Percentiles rank a stretch among this genome's conserved stretches.
Evolutionary conservation across 2,113 vertebrate species (phyloP).

Genomic region (Cichladusa arquata): DNA sequence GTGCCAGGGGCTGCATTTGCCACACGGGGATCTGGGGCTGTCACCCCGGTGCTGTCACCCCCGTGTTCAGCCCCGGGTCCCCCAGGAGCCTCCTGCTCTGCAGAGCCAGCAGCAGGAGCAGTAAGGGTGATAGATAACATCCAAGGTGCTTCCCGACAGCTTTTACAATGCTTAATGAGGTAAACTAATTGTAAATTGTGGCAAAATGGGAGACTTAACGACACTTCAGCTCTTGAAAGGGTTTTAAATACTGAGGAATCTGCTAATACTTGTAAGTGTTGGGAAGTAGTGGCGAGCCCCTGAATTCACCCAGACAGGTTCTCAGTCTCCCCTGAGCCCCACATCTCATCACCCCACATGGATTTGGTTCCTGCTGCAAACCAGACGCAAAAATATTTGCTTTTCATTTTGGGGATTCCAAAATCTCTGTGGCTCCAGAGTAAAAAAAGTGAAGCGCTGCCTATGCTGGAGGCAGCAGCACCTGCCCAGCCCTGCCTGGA

Average conservation of each 20-base stretch:
- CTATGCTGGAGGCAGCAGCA: fast-evolving
- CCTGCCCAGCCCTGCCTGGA: not conserved
- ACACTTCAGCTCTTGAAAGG: slow-evolving; percentile 50
- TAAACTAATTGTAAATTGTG: slow-evolving; percentile 66
- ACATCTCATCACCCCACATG: fast-evolving
- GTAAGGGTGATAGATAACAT: not conserved
- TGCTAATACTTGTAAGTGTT: not conserved
- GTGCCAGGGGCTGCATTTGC: not conserved
- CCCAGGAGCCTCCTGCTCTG: not conserved
- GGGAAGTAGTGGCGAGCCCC: not conserved
- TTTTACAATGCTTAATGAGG: slow-evolving; percentile 51
- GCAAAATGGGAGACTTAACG: slow-evolving; percentile 58
- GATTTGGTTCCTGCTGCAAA: not conserved
- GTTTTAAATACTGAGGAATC: slow-evolving; percentile 10
- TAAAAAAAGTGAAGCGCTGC: not conserved
- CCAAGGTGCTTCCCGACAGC: slow-evolving; percentile 13
- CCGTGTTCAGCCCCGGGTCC: fast-evolving
- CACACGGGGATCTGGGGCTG: fast-evolving
- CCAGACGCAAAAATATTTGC: not conserved
- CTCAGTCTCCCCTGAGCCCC: fast-evolving
- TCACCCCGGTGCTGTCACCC: fast-evolving
- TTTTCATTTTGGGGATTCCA: not conserved
- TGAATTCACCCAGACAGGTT: not conserved
- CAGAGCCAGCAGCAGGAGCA: not conserved
- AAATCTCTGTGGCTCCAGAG: not conserved